Base-by-base conservation (phyloP, 2,888 invertebrate genomes). In the Phrixothrix hirtus region DNA sequence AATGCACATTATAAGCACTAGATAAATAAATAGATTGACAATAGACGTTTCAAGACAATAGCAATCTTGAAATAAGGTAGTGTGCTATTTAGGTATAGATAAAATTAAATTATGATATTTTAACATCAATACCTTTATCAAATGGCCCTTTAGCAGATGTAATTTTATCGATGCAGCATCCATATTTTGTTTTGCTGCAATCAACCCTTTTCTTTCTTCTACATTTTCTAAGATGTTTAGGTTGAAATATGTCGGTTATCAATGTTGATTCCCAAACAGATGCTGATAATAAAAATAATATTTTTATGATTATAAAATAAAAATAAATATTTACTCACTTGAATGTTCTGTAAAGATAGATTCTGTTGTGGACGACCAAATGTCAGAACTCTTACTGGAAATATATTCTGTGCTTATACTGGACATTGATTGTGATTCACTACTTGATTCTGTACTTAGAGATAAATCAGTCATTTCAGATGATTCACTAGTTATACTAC, bases 131-230 rank as follows among this genome's bases (percentile, higher is more conserved):
- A 81, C 85, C 91, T 78, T 86, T 81, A 45, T 86, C 87, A 62
- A 92, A 93, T 7, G 92, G 90, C 66, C 92, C 95, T 64, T 80
- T 78, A 6, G 95, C 94, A 3, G 81, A 70, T 0, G 87, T 88
- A 55, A 83, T 82, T 29, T 84, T 85, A 72, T 95, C 92, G 16
- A 87, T 86, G 68, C 95, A 95, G 69, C 95, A 95, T 2, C 94
- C 94, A 67, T 85, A 92, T 62, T 80, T 74, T 5, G 85, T 80
- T 7, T 78, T 80, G 9, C 77, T 77, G 64, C 92, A 92, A n/a
- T 77, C 71, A 11, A 70, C 67, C 60, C 75, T 77, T 66, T 80
- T 82, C 64, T 78, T 81, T 57, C 74, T 81, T 1, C 80, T 77
- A 61, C 83, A 86, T 69, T 88, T 88, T 67, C 75, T 75, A 1